Percentiles rank a stretch among this genome's conserved stretches.
phyloP scores from a whole-genome alignment of 2,113 vertebrate genomes.

The Otis tarda region DNA sequence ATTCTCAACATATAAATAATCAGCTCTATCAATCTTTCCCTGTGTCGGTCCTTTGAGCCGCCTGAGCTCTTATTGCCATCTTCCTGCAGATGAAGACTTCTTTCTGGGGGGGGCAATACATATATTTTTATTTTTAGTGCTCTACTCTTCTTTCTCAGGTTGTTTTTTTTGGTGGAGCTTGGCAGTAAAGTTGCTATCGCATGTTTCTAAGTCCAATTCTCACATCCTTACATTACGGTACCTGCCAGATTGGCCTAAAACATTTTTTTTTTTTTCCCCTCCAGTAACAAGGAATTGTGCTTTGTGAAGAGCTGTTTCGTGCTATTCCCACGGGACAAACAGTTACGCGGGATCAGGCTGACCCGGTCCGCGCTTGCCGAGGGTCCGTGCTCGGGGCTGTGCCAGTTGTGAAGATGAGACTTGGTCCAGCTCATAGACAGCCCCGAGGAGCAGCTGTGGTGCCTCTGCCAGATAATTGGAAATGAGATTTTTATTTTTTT shows the following conservation, averaged over 20 bases:
- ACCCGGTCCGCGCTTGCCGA: fast-evolving
- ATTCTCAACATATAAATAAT: not conserved
- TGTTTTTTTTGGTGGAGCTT: not conserved
- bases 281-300: not conserved
- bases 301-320: not conserved
- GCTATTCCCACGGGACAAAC: not conserved
- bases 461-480: not conserved
- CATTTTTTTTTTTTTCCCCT: not conserved
- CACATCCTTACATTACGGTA: not conserved
- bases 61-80: not conserved
- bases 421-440: not conserved
- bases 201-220: not conserved
- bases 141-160: not conserved
- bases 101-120: too few relatives aligned
- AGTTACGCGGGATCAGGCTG: not conserved
- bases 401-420: not conserved
- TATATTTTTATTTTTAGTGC: not conserved
- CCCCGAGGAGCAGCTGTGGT: not conserved
- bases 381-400: not conserved
- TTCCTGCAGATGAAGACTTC: not conserved
- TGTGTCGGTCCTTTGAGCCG: not conserved
- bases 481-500: not conserved
- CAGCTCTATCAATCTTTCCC: not conserved
- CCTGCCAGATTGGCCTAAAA: not conserved
- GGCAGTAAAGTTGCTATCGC: not conserved